Evolutionary conservation across 2,888 invertebrate species (phyloP), one percentile per base, ranked within the genome.

Genomic region (Holacanthella duospinosa): DNA sequence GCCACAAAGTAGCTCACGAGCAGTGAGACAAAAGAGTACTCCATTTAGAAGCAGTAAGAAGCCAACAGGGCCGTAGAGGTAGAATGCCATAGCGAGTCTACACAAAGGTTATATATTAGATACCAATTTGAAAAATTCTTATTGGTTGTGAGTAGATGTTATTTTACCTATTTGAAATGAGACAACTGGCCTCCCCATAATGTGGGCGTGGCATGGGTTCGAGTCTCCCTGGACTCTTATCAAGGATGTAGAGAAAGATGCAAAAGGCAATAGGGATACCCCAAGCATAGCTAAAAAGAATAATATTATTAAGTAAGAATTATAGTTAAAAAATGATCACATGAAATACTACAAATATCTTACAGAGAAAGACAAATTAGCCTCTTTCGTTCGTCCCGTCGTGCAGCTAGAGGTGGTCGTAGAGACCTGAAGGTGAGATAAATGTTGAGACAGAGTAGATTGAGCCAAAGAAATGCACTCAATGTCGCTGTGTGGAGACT

Each of bases 371-470:
- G 65, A 53, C 71, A 68, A 44, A 69, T 64, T 0, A 72, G 67
- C 29, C 71, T 60, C 44, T 67, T 66, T 59, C 70, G 71, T 65
- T 72, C 72, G 62, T 68, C 72, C 54, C 70, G 29, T 54, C 71
- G 56, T 27, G 70, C 71, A 25, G 62, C 59, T 12, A 61, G 55
- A 2, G 72, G 72, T 19, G 72, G 72, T 24, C 72, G 65, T 27
- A 72, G 55, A 3, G 70, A 70, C 16, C 72, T 66, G 58, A 72
- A 71, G 25, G 71, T 69, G 53, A 70, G 65, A 64, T 71, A 72
- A 68, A 72, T 72, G 60, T 72, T 72, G 61, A 72, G 68, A 56
- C 72, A 72, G n/a, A 72, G 60, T 2, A 72, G 64, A 63, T 71
- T 72, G 43, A 72, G 60, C 72, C 72, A 72, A n/a, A 72, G 66